phyloP scores from a whole-genome alignment of 2,113 vertebrate genomes.

The Eurypyga helias region DNA sequence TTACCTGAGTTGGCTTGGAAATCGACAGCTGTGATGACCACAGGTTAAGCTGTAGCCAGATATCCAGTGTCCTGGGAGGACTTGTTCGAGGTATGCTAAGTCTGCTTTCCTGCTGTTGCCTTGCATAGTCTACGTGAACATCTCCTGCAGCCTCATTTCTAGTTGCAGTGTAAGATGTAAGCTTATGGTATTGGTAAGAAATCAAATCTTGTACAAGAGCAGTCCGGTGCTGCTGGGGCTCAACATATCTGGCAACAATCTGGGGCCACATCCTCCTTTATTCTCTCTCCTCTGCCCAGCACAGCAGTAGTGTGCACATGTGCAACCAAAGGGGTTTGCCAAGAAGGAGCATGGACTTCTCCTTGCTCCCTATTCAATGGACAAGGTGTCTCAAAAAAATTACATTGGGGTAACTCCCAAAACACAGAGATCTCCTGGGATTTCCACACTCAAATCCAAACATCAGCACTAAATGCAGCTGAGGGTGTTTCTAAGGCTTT shows the following conservation, averaged over 20 bases:
- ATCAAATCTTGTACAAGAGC: neutral
- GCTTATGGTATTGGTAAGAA: neutral
- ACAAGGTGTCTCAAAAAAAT: neutral
- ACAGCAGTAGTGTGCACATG: neutral
- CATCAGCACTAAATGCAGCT: neutral
- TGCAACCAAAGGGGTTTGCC: neutral
- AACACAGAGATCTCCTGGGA: neutral
- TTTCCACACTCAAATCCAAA: neutral
- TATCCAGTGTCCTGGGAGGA: neutral
- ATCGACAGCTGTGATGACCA: neutral
- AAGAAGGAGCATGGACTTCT: neutral
- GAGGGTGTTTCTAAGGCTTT: neutral
- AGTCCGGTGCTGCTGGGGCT: neutral
- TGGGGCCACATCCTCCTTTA: neutral
- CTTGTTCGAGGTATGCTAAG: neutral
- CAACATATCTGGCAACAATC: neutral
- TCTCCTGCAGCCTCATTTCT: neutral
- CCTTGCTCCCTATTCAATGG: neutral
- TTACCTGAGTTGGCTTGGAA: conserved; percentile 11
- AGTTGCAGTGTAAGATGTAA: neutral
- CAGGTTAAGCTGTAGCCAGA: neutral
- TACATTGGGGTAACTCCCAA: neutral
- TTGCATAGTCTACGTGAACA: neutral
- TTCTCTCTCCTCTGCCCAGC: neutral
- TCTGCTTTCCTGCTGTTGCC: neutral